These are phyloP conservation scores for Troglohyphantes excavatus DNA, from an alignment of 2,888 invertebrate genomes.

Conservation along the genomic window DNA sequence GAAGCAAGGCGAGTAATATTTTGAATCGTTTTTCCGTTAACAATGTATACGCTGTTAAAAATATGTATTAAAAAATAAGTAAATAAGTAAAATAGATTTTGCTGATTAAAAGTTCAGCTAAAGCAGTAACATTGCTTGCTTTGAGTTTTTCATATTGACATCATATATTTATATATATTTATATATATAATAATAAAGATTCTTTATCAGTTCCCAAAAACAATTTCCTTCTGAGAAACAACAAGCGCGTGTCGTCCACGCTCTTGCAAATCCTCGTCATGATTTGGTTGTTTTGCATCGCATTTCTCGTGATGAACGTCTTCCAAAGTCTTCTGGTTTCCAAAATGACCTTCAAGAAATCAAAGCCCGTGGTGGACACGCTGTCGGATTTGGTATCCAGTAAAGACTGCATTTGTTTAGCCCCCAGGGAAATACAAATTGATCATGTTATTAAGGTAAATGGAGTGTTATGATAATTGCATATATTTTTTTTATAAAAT, in stretches of 20 bases:
- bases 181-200: not conserved
- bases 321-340: slow-evolving; percentile 61
- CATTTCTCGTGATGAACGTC: slow-evolving; percentile 59
- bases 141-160: not conserved
- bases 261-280: not conserved
- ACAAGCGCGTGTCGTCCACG: not conserved
- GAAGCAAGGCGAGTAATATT: slow-evolving; percentile 46
- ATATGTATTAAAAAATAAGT: too few species aligned
- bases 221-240: slow-evolving; percentile 18
- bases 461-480: too few species aligned
- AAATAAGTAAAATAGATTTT: too few species aligned
- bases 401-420: not conserved
- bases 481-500: too few species aligned
- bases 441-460: slow-evolving; percentile 1
- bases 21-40: too few species aligned
- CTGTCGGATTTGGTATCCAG: slow-evolving; percentile 16
- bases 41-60: too few species aligned
- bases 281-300: slow-evolving; percentile 35
- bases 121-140: too few species aligned
- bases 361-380: slow-evolving; percentile 10
- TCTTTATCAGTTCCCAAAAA: slow-evolving; percentile 25
- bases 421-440: slow-evolving; percentile 39
- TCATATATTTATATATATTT: not conserved
- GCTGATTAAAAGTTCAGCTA: too few species aligned
- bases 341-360: slow-evolving; percentile 33